phyloP scores from a whole-genome alignment of 2,888 invertebrate genomes.

The Lycocerus yunnanus region DNA sequence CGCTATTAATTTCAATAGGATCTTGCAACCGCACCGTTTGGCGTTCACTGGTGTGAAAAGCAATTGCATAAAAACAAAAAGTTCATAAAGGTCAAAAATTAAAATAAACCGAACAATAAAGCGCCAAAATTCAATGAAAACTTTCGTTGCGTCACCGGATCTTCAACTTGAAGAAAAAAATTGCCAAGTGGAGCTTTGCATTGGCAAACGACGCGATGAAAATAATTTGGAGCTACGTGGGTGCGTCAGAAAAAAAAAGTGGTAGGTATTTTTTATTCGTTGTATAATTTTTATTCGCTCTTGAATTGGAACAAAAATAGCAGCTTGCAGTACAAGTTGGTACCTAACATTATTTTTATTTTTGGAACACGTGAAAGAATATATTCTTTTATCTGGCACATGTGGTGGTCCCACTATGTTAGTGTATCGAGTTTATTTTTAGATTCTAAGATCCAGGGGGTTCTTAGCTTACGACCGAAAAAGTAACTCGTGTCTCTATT shows the following conservation, averaged over 20 bases:
- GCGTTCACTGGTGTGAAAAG: background rate
- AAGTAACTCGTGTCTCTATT: constrained; percentile 13
- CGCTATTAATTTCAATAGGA: background rate
- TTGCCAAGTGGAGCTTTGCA: background rate
- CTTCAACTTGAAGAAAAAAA: background rate
- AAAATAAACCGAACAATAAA: background rate
- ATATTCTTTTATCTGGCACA: background rate
- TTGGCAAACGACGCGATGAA: background rate
- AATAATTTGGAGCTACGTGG: background rate
- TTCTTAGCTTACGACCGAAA: constrained; percentile 11
- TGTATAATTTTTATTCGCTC: background rate
- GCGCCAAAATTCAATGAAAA: background rate
- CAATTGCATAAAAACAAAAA: background rate
- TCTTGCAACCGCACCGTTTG: background rate
- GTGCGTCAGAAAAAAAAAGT: background rate
- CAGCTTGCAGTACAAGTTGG: background rate
- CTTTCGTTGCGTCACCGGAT: background rate
- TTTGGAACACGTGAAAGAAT: background rate
- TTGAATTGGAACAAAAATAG: background rate
- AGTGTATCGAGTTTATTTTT: constrained; percentile 17
- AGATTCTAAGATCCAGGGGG: constrained; percentile 20
- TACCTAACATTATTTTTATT: background rate
- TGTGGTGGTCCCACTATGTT: background rate
- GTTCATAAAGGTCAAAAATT: background rate
- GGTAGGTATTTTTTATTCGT: background rate